Evolutionary conservation across 2,797 vertebrate genomes (phyloP).

Genomic region (Phataginus tricuspis): DNA sequence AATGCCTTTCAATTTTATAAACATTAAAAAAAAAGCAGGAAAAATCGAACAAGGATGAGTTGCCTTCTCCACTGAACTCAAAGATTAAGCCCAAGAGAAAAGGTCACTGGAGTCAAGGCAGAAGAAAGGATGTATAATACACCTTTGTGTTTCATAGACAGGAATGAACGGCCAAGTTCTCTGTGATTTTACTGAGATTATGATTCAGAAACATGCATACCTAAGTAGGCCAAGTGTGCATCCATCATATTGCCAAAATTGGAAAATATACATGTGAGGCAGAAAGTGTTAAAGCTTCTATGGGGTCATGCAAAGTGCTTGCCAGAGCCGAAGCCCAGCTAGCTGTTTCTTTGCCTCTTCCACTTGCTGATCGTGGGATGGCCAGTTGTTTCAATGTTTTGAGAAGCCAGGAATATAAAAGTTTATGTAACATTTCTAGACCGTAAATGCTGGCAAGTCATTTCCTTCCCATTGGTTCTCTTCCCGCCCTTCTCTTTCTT

Average conservation of each 20-base stretch:
- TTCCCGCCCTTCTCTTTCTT: not conserved
- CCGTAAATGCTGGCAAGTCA: not conserved
- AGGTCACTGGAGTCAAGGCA: not conserved
- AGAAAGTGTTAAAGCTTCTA: not conserved
- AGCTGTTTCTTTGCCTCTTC: not conserved
- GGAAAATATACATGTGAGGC: not conserved
- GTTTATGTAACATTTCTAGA: not conserved
- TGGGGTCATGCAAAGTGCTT: not conserved
- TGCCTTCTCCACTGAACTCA: not conserved
- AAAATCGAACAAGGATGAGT: not conserved
- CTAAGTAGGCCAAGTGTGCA: not conserved
- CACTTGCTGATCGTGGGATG: not conserved
- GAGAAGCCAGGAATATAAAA: not conserved
- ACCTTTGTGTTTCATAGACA: not conserved
- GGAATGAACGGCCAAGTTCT: not conserved
- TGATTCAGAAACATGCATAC: not conserved
- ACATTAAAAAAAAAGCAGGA: not conserved
- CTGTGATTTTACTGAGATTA: not conserved
- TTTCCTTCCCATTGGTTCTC: not conserved
- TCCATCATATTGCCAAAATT: not conserved
- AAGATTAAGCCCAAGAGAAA: not conserved
- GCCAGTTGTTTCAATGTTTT: not conserved
- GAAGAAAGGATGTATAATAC: not conserved
- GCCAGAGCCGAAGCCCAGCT: not conserved
- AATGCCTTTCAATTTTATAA: constrained; percentile 14